Evolutionary conservation across 2,113 vertebrate genomes (phyloP), one percentile per base, ranked within the genome.

Genomic region (Ceyx melanurus): DNA sequence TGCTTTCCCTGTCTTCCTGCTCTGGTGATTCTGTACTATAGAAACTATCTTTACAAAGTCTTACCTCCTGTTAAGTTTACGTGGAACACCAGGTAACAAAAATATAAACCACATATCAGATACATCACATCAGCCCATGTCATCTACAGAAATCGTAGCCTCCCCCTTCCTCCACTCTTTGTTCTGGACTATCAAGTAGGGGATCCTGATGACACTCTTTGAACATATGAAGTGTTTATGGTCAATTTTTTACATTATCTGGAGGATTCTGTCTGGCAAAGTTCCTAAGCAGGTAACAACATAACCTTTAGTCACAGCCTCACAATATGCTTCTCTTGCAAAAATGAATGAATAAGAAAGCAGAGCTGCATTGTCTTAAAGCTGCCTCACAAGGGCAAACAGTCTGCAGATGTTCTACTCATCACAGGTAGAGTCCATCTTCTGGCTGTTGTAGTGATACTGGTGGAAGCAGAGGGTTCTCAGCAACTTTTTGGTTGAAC

Each of bases 181-280:
- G 22, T 74, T 82, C 78, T 72, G 77, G 35, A 56, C 72, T 92
- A 35, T 76, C 33, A 79, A 58, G n/a, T 61, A 72, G 77, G 56
- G 51, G 20, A 57, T 92, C 53, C 33, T 1, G 1, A 12, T 85
- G 54, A 50, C 85, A 75, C 75, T 93, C 92, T 95, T 95, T 95
- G 94, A 89, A 91, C 94, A 50, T 80, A 74, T 74, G 42, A 95
- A 89, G 43, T 88, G 68, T 93, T 95, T 91, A 93, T 92, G 75
- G 60, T 82, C 56, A 71, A 74, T 37, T 37, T 37, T 37, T 37
- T 37, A 37, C 35, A 85, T 91, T 93, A 77, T 88, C 76, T 67
- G 31, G 82, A 92, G 64, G 72, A 88, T 83, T 77, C 89, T 78
- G 48, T 75, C 91, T 95, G 87, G 89, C 72, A 71, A 87, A 89